Base-by-base conservation (phyloP, 2,888 invertebrate species). In the Chydorus sphaericus region DNA sequence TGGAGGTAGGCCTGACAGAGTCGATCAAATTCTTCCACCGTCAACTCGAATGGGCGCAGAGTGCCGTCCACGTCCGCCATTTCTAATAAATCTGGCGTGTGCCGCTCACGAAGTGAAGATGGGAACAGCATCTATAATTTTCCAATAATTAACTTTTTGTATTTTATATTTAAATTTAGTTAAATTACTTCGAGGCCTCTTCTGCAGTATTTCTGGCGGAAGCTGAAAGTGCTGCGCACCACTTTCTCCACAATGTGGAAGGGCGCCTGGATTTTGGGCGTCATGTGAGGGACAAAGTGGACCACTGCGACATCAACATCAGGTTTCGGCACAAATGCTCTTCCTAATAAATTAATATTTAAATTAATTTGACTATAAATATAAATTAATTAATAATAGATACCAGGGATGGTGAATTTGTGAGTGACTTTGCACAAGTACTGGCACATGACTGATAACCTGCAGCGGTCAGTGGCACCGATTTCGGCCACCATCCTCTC, bases 261-360 rank as follows among this genome's bases (percentile, higher is more conserved):
- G 0, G 90, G 85, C 57, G 59, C 59, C 26, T 75, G 66, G 14
- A 88, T 84, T 23, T 80, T 74, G 0, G 97, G 94, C 49, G 75
- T 68, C 62, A 79, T 79, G 8, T 83, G 69, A 1, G 98, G 97
- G 16, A 80, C 77, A 50, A 99, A 76, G 50, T 83, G 83, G 0
- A 98, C 92, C 1, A 97, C 89, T 16, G 90, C 93, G 0, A 96
- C 97, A 74, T 98, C 93, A 5, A 99, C 96, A 60, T 97, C 81
- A 0, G 98, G 97, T 66, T 85, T 82, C 0, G 98, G 98, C 30
- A 94, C 77, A 73, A 98, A 99, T 0, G 88, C 85, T 62, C 73
- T 75, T 2, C 78, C 80, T 78, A 53, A 10, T n/a, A n/a, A n/a
- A n/a, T n/a, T n/a, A n/a, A 33, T 33, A 33, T 10, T 8, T 10